Evolutionary conservation across 1,140 invertebrate genomes (phyloP).

Genomic region (Drosophila orosa): DNA sequence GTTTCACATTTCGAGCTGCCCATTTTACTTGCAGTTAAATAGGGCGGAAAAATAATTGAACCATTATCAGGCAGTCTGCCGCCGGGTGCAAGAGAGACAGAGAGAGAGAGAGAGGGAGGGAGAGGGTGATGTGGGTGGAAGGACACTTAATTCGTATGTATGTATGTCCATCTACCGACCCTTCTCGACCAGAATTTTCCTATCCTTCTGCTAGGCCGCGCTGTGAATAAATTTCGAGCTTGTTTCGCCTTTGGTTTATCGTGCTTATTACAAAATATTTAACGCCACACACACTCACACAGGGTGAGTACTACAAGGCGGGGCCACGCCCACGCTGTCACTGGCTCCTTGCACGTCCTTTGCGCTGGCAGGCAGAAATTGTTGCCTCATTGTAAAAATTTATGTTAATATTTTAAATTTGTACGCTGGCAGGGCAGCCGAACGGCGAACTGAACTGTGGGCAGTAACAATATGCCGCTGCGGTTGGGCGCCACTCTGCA

Average conservation of each 20-base stretch:
- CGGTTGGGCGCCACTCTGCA: slow-evolving; percentile 19
- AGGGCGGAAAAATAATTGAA: slow-evolving; percentile 84
- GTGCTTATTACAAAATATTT: slow-evolving; percentile 68
- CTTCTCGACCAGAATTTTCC: background rate
- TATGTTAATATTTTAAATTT: slow-evolving; percentile 70
- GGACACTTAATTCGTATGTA: slow-evolving; percentile 21
- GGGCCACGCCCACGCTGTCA: slow-evolving; percentile 37
- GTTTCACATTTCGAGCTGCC: slow-evolving; percentile 30
- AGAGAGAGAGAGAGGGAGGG: background rate
- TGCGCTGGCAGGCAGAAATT: slow-evolving; percentile 30
- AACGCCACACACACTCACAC: slow-evolving; percentile 28
- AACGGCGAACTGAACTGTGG: slow-evolving; percentile 31
- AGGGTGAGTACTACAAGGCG: background rate
- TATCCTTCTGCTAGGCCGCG: slow-evolving; percentile 15
- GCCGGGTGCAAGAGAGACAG: background rate
- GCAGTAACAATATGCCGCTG: slow-evolving; percentile 35
- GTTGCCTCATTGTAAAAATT: slow-evolving; percentile 64
- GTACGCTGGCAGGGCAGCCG: slow-evolving; percentile 25
- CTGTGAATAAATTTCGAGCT: slow-evolving; percentile 42
- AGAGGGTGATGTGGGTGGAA: background rate
- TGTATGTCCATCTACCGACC: background rate
- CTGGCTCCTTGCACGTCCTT: background rate
- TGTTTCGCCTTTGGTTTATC: slow-evolving; percentile 60
- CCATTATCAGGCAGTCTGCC: slow-evolving; percentile 73
- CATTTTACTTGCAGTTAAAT: slow-evolving; percentile 77